Conservation (phyloP, 1,140 invertebrate species). For the Agrypnia vestita region DNA sequence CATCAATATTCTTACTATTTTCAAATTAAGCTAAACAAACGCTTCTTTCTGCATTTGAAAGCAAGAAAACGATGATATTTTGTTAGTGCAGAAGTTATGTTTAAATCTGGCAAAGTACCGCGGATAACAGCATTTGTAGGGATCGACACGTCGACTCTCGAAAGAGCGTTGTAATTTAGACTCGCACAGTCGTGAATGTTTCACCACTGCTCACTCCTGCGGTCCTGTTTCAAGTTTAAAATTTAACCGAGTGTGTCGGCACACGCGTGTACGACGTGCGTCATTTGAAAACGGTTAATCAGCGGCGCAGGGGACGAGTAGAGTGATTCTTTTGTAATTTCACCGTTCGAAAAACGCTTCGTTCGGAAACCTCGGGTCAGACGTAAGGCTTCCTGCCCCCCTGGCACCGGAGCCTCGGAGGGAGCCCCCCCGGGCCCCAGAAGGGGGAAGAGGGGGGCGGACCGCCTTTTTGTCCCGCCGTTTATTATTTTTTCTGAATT, state of each 20-base stretch:
- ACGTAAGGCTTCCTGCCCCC: slow-evolving; percentile 45
- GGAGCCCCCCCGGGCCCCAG: not conserved
- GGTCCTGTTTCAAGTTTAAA: no score
- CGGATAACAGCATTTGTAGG: no score
- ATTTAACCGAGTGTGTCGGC: not conserved
- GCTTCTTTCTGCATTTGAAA: no score
- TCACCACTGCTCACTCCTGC: not conserved
- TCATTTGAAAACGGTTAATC: slow-evolving; percentile 21
- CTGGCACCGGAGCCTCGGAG: slow-evolving; percentile 9
- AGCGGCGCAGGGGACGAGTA: not conserved
- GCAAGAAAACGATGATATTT: no score
- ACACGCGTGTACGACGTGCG: not conserved
- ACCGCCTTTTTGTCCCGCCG: slow-evolving; percentile 58
- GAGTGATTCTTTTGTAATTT: slow-evolving; percentile 22
- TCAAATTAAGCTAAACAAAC: no score
- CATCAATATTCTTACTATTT: no score
- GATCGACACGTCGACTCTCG: no score
- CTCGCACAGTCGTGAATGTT: not conserved
- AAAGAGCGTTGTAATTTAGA: no score
- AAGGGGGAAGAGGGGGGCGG: slow-evolving; percentile 5
- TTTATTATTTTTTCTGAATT: slow-evolving; percentile 62
- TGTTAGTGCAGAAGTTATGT: no score
- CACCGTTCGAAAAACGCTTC: slow-evolving; percentile 26
- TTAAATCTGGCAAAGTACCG: no score
- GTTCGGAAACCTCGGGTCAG: slow-evolving; percentile 32